Percentiles rank a stretch among this genome's conserved stretches.
Evolutionary conservation across 2,113 vertebrate species (phyloP).

Genomic region (Theristicus caerulescens): DNA sequence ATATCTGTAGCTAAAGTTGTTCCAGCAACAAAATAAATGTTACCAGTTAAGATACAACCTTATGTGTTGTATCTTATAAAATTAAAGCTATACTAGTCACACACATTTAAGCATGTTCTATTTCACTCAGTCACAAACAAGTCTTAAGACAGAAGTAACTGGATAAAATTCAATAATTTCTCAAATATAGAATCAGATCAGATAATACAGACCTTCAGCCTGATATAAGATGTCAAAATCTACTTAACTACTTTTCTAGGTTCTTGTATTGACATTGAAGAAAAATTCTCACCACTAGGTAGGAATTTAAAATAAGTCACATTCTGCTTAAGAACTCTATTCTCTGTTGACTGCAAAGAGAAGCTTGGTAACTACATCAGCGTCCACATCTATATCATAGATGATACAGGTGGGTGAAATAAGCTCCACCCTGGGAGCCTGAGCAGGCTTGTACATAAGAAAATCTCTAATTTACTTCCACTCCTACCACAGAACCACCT

Average conservation of each 20-base stretch:
- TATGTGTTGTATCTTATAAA: not conserved
- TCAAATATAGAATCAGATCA: not conserved
- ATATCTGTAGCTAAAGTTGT: not conserved
- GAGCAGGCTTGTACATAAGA: not conserved
- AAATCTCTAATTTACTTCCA: not conserved
- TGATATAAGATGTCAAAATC: not conserved
- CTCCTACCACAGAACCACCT: not conserved
- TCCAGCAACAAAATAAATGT: not conserved
- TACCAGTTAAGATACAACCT: not conserved
- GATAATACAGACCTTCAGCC: not conserved
- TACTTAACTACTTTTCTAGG: not conserved
- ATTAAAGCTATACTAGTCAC: not conserved
- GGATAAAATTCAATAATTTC: not conserved
- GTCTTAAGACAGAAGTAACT: not conserved
- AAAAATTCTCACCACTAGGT: not conserved
- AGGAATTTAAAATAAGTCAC: not conserved
- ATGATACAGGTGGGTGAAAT: not conserved
- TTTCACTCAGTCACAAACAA: not conserved
- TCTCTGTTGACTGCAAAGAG: not conserved
- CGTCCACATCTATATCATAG: rapidly evolving
- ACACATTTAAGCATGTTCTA: not conserved
- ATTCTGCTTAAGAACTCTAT: rapidly evolving
- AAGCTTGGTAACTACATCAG: not conserved
- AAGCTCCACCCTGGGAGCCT: not conserved
- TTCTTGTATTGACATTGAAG: not conserved